These are phyloP conservation scores for Ceyx erithaca DNA, from an alignment of 2,797 vertebrate species.

Conservation along the genomic window DNA sequence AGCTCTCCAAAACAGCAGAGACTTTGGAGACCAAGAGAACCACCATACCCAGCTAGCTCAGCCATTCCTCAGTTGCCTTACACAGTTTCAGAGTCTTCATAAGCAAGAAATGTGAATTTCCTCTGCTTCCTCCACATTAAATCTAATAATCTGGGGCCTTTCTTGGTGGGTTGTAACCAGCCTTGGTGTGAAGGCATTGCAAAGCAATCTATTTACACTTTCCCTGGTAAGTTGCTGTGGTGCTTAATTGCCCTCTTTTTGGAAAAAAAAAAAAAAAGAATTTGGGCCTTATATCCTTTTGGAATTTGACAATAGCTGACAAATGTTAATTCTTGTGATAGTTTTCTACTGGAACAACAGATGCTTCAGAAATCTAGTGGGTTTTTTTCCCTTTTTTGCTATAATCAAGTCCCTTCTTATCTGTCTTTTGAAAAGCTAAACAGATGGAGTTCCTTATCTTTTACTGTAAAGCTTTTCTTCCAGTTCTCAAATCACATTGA, in stretches of 20 bases:
- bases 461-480: neutral
- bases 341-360: neutral
- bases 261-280: neutral
- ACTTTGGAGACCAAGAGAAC: neutral
- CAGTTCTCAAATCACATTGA: neutral
- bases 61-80: neutral
- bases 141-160: neutral
- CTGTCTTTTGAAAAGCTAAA: neutral
- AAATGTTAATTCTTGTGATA: neutral
- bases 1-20: neutral
- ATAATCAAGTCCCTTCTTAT: neutral
- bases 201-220: neutral
- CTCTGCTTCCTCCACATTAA: neutral
- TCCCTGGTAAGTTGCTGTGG: neutral
- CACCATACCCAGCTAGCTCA: neutral
- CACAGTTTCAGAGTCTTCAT: neutral
- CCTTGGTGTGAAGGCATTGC: neutral
- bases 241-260: neutral
- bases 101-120: neutral
- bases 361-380: neutral
- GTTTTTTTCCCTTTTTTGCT: neutral
- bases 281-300: neutral
- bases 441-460: neutral
- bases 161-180: neutral
- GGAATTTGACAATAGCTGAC: neutral